A percentile compares a stretch with the other conserved stretches of the same genome.
Evolutionary conservation across 2,113 vertebrate species (phyloP).

Genomic region (Pluvianellus socialis): DNA sequence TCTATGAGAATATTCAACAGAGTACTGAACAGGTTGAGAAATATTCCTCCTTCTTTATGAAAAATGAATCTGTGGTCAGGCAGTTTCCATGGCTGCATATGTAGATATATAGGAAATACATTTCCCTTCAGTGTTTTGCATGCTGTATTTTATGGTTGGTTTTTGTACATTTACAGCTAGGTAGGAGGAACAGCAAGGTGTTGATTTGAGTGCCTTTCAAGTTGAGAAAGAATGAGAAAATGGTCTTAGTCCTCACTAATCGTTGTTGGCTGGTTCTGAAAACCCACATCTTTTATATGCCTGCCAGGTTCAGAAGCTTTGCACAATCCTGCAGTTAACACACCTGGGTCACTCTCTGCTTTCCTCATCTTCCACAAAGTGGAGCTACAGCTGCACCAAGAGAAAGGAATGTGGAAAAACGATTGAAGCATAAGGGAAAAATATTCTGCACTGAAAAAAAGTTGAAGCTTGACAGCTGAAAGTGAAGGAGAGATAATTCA

Average conservation of each 20-base stretch:
- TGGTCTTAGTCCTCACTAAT: not conserved
- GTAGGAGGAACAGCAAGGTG: not conserved
- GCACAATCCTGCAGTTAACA: not conserved
- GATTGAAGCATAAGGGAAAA: conserved; percentile 14
- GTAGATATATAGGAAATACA: not conserved
- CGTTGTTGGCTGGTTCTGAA: not conserved
- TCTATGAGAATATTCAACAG: not conserved
- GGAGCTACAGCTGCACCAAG: conserved; percentile 74
- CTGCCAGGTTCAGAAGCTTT: not conserved
- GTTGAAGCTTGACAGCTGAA: conserved; percentile 52
- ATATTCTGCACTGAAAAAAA: conserved; percentile 38
- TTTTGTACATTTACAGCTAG: not conserved
- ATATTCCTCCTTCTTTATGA: not conserved
- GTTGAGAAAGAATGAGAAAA: not conserved
- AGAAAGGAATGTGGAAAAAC: not conserved
- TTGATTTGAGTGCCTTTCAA: not conserved
- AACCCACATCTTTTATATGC: not conserved
- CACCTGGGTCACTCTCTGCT: not conserved
- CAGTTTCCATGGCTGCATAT: not conserved
- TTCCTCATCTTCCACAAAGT: conserved; percentile 72
- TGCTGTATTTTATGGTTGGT: not conserved
- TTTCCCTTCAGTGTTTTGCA: not conserved
- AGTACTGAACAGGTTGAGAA: not conserved
- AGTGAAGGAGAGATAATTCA: conserved; percentile 47
- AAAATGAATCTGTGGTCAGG: not conserved